Percentiles rank a stretch among this genome's conserved stretches.
phyloP scores from a whole-genome alignment of 1,140 invertebrate species.

The Lordiphosa mommai region DNA sequence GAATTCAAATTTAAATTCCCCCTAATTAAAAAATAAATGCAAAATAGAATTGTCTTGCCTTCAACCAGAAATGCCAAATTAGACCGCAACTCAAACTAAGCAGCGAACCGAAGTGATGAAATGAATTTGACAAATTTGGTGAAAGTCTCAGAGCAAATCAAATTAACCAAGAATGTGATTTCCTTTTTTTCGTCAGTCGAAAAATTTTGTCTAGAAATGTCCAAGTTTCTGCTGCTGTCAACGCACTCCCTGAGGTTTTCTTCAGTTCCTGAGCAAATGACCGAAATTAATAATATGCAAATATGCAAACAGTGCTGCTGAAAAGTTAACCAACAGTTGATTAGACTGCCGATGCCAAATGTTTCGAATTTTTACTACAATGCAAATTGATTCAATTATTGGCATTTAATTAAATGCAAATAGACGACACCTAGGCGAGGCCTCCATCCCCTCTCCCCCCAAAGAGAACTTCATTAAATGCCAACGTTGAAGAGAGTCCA shows the following conservation, averaged over 20 bases:
- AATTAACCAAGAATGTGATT: conserved; percentile 3
- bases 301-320: conserved; percentile 42
- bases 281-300: conserved; percentile 65
- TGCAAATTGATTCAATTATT: conserved; percentile 75
- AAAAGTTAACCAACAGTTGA: conserved; percentile 58
- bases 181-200: not conserved
- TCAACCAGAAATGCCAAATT: not conserved
- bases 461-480: conserved; percentile 67
- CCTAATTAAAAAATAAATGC: too few relatives aligned
- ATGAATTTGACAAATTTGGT: not conserved
- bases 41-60: too few relatives aligned
- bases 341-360: conserved; percentile 58
- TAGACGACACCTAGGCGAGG: conserved; percentile 32
- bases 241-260: not conserved
- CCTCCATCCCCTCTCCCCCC: conserved; percentile 3
- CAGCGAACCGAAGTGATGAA: not conserved
- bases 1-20: too few relatives aligned
- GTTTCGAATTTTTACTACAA: conserved; percentile 51
- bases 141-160: not conserved
- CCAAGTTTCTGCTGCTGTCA: conserved; percentile 8
- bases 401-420: conserved; percentile 75
- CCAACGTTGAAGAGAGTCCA: conserved; percentile 16
- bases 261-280: conserved; percentile 25
- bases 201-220: conserved; percentile 18
- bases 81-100: not conserved